phyloP scores from a whole-genome alignment of 2,797 vertebrate genomes.

The Onychomys torridus region DNA sequence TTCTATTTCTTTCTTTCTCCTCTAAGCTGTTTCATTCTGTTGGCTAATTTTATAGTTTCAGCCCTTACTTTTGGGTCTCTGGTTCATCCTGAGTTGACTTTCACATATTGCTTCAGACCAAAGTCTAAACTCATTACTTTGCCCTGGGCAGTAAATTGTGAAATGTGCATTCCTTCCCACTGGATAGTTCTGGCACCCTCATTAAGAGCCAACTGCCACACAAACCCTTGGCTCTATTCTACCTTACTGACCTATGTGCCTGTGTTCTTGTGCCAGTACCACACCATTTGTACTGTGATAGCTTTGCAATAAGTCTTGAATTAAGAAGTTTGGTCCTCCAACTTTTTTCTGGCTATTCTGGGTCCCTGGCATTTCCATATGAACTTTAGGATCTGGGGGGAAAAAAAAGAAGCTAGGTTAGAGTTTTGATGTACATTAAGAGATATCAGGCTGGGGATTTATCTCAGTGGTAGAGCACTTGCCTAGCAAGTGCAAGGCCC shows the following conservation, averaged over 20 bases:
- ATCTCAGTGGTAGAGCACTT: no score
- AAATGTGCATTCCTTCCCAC: neutral
- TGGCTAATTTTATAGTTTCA: neutral
- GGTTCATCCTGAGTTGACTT: neutral
- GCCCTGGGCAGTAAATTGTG: neutral
- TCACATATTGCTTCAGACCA: neutral
- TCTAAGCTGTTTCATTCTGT: neutral
- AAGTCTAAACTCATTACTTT: neutral
- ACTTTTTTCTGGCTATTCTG: neutral
- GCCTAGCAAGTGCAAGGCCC: no score
- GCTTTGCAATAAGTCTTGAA: neutral
- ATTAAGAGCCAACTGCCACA: neutral
- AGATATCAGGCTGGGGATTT: no score
- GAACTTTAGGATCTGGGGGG: neutral
- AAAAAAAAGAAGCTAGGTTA: neutral
- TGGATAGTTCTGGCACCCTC: neutral
- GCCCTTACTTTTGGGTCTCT: neutral
- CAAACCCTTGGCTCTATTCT: neutral
- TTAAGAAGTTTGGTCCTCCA: neutral
- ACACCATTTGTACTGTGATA: neutral
- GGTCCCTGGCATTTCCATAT: neutral
- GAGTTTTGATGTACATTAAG: neutral
- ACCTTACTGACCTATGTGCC: neutral
- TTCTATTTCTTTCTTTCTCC: neutral
- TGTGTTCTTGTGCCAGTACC: no score